Evolutionary conservation across 2,888 invertebrate species (phyloP), one percentile per base, ranked within the genome.

Genomic region (Tachina fera): DNA sequence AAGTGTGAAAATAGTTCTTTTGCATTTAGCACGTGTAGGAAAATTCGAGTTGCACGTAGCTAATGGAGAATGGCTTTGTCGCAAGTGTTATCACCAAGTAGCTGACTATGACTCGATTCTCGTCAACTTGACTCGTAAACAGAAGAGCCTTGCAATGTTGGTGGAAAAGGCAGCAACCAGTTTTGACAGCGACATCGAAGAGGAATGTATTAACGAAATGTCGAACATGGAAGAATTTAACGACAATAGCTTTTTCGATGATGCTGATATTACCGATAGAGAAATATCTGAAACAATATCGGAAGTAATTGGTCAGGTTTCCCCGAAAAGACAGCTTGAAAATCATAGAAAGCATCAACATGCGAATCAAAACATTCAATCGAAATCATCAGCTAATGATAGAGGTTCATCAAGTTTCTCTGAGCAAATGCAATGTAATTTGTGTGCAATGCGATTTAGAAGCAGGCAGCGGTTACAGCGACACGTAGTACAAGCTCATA

Each of bases 371-470:
- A 22, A 13, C 6, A 14, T 70, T 0, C 49, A 16, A 4, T 19
- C 67, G 1, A 61, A 31, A 31, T 31, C 63, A 1, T n/a, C 45
- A 47, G 11, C 9, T 19, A 70, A 56, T 19, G 68, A 67, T 19
- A 58, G 43, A 39, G 60, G 22, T n/a, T 49, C 9, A 9, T 45
- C 49, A 0, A 14, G 56, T n/a, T 47, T 49, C 10, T 31, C 58
- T 16, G 76, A 80, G 19, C 53, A 67, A 9, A 83, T 87, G 6
- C 87, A 89, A 70, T 89, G 89, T 43, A 87, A 87, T 41, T 72
- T 88, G 1, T 89, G 89, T 72, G 87, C 88, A 9, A 87, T 88
- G 87, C 81, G 86, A 43, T 89, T 89, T 43, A 87, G 76, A 43
- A 87, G 78, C 39, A 87, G 87, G 58, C 63, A 72, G 8, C 85